phyloP scores from a whole-genome alignment of 2,797 vertebrate genomes.

The Oreochromis grahami region DNA sequence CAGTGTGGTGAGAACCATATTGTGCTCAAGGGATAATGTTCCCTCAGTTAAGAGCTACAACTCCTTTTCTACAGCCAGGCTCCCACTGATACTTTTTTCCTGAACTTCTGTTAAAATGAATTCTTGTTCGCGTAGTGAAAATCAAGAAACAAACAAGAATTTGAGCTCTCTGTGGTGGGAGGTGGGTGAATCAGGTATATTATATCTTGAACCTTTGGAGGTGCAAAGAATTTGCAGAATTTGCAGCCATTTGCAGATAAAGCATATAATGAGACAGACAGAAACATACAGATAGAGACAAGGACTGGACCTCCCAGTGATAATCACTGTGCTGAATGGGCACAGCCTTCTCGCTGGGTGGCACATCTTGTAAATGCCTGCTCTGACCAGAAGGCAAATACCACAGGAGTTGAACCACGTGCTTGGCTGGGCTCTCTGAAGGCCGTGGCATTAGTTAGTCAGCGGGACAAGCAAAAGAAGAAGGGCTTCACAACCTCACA shows the following conservation, averaged over 20 bases:
- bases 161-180: background rate
- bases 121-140: slow-evolving; percentile 8
- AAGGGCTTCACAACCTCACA: slow-evolving; percentile 38
- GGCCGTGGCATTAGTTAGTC: slow-evolving; percentile 43
- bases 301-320: slow-evolving; percentile 52
- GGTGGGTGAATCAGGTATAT: background rate
- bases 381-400: slow-evolving; percentile 49
- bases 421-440: slow-evolving; percentile 41
- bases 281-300: background rate
- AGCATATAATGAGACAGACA: background rate
- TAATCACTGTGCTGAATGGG: slow-evolving; percentile 46
- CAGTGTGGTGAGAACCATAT: slow-evolving; percentile 36
- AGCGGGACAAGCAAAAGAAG: background rate
- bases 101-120: slow-evolving; percentile 28
- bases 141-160: background rate
- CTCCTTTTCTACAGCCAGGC: slow-evolving; percentile 40
- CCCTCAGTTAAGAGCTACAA: slow-evolving; percentile 25
- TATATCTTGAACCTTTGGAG: background rate
- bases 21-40: slow-evolving; percentile 42
- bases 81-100: slow-evolving; percentile 55
- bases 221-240: background rate
- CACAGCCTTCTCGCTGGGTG: slow-evolving; percentile 59
- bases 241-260: slow-evolving; percentile 1
- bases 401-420: slow-evolving; percentile 39
- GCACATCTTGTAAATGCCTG: slow-evolving; percentile 51